Conservation (phyloP, 2,888 invertebrate species). For the Synergus laeviventris region DNA sequence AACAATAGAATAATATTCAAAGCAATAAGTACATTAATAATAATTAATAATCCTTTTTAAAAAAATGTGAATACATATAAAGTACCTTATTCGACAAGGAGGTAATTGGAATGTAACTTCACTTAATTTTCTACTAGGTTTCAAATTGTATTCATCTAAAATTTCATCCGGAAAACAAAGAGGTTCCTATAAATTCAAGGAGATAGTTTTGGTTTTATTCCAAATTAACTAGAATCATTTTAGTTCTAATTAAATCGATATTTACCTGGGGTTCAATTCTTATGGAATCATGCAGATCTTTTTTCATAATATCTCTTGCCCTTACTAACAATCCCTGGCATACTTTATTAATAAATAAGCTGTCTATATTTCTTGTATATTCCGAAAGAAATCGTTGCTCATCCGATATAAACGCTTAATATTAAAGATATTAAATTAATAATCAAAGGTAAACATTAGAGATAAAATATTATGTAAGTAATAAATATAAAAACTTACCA, state of each 20-base stretch:
- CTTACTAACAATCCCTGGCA: constrained; percentile 83
- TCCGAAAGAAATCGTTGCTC: constrained; percentile 80
- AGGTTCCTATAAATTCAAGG: constrained; percentile 49
- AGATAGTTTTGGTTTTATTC: background rate
- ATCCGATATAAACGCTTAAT: constrained; percentile 78
- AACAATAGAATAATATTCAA: constrained; percentile 57
- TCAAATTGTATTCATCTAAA: constrained; percentile 53
- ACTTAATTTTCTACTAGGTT: constrained; percentile 64
- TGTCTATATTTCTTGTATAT: constrained; percentile 86
- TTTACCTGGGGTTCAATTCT: constrained; percentile 72
- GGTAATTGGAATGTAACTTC: constrained; percentile 76
- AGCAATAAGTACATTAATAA: background rate
- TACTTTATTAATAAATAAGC: constrained; percentile 86
- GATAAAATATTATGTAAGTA: background rate
- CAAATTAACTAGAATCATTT: constrained; percentile 22
- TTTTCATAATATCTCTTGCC: constrained; percentile 86
- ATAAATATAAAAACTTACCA: constrained; percentile 57
- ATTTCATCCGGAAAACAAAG: constrained; percentile 54
- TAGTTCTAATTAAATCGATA: constrained; percentile 12
- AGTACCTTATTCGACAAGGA: constrained; percentile 78
- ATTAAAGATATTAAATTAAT: constrained; percentile 36
- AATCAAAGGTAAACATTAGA: no score
- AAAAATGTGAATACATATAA: constrained; percentile 22
- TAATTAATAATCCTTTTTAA: background rate
- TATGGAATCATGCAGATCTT: constrained; percentile 87